Evolutionary conservation across 2,797 vertebrate species (phyloP), one percentile per base, ranked within the genome.

Genomic region (Apogon hyalosoma): DNA sequence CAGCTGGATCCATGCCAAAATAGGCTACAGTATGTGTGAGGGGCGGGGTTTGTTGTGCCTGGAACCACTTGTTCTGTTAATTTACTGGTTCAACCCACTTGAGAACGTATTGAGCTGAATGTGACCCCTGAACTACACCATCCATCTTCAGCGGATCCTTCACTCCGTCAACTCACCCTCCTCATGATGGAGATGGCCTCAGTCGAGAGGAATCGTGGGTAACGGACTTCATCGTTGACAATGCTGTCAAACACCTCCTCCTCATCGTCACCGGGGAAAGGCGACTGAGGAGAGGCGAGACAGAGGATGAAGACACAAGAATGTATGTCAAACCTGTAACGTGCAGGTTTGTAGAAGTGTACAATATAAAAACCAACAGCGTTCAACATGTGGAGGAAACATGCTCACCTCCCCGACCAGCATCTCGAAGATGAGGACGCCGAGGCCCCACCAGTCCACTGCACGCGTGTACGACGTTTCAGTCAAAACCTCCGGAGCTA

Each of bases 231-330:
- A 86, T 99, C 98, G 39, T 99, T 99, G 82, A 99, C 98, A 76
- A 99, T 99, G 92, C 98, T 99, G 94, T 99, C 98, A 77, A 99
- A 99, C 77, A 99, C 97, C 77, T 99, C 98, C 77, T 99, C 98
- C 92, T 99, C 98, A 73, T 99, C 97, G 62, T 99, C 98, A 46
- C 98, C 98, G 58, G 98, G 97, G 83, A 99, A 99, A 13, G 98
- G 98, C 55, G 98, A 99, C 98, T 99, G 82, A 49, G 51, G 43
- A 49, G 19, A 73, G 15, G 49, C 0, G n/a, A n/a, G n/a, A 52
- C 14, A 52, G n/a, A 14, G 46, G 2, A 59, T 16, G 24, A 56
- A 12, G 15, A 66, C 6, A 0, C 13, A 3, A 21, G 16, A 24
- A 24, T 4, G 4, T 24, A 2, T 24, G 21, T 24, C 21, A 24